A percentile compares a stretch with the other conserved stretches of the same genome.
phyloP scores from a whole-genome alignment of 1,140 invertebrate genomes.

The Ceratitis capitata region DNA sequence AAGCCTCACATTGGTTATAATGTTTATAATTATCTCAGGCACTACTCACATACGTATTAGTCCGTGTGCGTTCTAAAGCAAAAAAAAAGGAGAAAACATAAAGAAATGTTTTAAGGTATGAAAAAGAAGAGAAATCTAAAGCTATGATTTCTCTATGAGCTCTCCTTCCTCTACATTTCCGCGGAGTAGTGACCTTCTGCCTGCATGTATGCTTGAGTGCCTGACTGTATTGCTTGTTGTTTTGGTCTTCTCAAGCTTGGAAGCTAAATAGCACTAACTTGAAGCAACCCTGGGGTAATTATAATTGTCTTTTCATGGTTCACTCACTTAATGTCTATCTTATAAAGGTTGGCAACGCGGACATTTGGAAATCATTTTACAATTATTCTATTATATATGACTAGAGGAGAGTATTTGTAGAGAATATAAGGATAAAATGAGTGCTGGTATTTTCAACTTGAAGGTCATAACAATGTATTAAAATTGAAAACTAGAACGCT shows the following conservation, averaged over 20 bases:
- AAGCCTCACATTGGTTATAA: no score
- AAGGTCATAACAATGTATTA: no score
- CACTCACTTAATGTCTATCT: conserved; percentile 45
- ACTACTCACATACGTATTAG: no score
- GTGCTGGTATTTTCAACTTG: no score
- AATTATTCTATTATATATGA: conserved; percentile 60
- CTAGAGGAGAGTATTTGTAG: not conserved
- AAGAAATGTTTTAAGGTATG: no score
- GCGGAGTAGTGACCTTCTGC: no score
- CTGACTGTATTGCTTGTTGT: not conserved
- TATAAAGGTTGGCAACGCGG: conserved; percentile 63
- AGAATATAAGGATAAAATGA: not conserved
- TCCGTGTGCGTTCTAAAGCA: not conserved
- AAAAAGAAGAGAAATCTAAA: not conserved
- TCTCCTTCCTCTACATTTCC: not conserved
- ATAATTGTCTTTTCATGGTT: conserved; percentile 52
- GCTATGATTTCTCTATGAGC: not conserved
- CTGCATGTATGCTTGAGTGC: not conserved
- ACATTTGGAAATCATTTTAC: conserved; percentile 65
- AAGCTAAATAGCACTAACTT: conserved; percentile 37
- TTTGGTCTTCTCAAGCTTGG: not conserved
- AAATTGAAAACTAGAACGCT: no score
- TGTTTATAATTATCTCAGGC: no score
- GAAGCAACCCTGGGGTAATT: conserved; percentile 64
- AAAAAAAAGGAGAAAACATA: not conserved